phyloP scores from a whole-genome alignment of 2,888 invertebrate genomes.

The Villa cingulata region DNA sequence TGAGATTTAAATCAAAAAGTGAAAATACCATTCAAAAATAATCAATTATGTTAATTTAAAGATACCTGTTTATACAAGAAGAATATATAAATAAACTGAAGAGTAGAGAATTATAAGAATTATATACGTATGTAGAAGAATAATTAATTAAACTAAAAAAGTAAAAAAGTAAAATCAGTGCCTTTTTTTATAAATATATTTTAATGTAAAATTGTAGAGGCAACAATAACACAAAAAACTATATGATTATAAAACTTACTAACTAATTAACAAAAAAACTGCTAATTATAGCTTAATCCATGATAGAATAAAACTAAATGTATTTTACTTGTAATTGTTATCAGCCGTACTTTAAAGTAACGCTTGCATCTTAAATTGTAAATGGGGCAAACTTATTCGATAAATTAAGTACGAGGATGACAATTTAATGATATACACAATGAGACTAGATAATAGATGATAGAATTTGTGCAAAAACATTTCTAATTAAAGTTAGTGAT shows the following conservation, averaged over 20 bases:
- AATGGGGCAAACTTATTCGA: constrained; percentile 6
- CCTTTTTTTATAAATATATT: neutral
- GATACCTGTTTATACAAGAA: too few relatives aligned
- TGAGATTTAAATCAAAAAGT: too few relatives aligned
- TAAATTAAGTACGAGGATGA: constrained; percentile 10
- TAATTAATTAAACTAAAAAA: too few relatives aligned
- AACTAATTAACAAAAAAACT: constrained; percentile 10
- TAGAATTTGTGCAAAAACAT: neutral
- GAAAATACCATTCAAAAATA: too few relatives aligned
- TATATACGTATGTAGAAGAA: too few relatives aligned
- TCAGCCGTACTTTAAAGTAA: constrained; percentile 6
- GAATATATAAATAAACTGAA: too few relatives aligned
- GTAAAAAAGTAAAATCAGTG: too few relatives aligned
- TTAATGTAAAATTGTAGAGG: neutral
- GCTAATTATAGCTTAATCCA: neutral
- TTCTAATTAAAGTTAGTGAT: constrained; percentile 12
- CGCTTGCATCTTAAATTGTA: constrained; percentile 5
- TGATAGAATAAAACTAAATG: neutral
- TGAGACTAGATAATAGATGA: constrained; percentile 12
- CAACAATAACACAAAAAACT: neutral
- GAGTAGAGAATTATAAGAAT: too few relatives aligned
- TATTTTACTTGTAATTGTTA: constrained; percentile 2
- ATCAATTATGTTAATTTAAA: too few relatives aligned
- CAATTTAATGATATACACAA: constrained; percentile 9
- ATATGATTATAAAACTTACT: neutral